Evolutionary conservation across 2,797 vertebrate species (phyloP).

Genomic region (Potorous gilbertii): DNA sequence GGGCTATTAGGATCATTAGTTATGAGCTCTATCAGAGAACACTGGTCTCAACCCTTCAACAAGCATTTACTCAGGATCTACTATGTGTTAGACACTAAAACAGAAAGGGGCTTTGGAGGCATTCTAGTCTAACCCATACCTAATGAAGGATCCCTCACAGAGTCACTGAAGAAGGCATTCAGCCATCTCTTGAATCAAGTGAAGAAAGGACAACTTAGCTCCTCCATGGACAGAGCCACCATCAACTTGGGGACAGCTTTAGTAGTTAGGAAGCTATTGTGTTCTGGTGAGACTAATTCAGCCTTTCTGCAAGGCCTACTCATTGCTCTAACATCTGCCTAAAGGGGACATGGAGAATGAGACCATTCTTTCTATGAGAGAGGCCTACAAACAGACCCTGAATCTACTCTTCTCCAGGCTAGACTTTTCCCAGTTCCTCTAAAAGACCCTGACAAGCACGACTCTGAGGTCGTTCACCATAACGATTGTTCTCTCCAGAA

Average conservation of each 20-base stretch:
- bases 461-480: not conserved
- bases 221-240: not conserved
- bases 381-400: not conserved
- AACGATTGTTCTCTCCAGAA: not conserved
- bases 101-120: not conserved
- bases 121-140: not conserved
- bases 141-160: not conserved
- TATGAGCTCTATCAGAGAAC: not conserved
- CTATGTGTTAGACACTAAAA: not conserved
- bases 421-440: not conserved
- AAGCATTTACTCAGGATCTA: not conserved
- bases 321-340: not conserved
- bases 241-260: not conserved
- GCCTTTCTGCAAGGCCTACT: not conserved
- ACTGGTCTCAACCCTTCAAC: not conserved
- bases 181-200: not conserved
- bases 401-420: not conserved
- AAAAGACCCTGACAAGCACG: not conserved
- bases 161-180: not conserved
- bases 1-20: not conserved
- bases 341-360: not conserved
- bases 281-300: not conserved
- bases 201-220: not conserved
- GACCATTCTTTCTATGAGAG: not conserved
- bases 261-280: not conserved